These are phyloP conservation scores for Platichthys flesus DNA, from an alignment of 2,113 vertebrate genomes.

Conservation along the genomic window DNA sequence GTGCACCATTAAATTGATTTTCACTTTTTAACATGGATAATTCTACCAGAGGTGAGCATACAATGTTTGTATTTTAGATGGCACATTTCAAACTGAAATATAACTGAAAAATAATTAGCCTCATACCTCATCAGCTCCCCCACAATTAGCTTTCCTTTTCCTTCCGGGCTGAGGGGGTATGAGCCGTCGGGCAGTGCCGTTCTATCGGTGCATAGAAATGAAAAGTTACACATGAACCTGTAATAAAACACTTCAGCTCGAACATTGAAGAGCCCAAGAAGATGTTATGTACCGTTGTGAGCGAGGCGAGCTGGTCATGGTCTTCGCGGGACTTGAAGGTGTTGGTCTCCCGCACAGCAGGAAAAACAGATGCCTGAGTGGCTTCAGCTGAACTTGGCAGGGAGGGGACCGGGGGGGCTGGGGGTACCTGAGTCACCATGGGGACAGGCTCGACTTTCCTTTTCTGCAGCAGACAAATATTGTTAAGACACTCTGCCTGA, in stretches of 20 bases:
- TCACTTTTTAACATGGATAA: too few relatives aligned
- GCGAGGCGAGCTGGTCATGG: conserved; percentile 77
- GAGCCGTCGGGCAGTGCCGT: conserved; percentile 87
- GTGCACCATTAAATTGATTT: too few relatives aligned
- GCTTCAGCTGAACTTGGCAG: conserved; percentile 84
- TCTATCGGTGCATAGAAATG: conserved; percentile 67
- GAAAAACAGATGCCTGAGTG: conserved; percentile 87
- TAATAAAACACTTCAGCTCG: background rate
- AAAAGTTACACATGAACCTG: background rate
- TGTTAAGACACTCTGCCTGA: conserved; percentile 32
- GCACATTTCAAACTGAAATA: background rate
- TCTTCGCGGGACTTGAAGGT: conserved; percentile 83
- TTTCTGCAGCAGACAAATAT: conserved; percentile 83
- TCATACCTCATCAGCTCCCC: conserved; percentile 88
- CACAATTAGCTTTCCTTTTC: conserved; percentile 91
- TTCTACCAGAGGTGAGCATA: too few relatives aligned
- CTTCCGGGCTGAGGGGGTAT: conserved; percentile 87
- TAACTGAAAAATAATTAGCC: background rate
- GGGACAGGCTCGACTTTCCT: conserved; percentile 90
- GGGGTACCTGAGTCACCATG: conserved; percentile 80
- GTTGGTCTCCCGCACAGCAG: conserved; percentile 79
- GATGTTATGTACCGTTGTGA: conserved; percentile 74
- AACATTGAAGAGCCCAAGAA: background rate
- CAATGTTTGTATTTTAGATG: too few relatives aligned
- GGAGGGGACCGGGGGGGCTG: conserved; percentile 84